A percentile compares a stretch with the other conserved stretches of the same genome.
These are phyloP conservation scores for Hyperopisus bebe DNA, from an alignment of 2,113 vertebrate genomes.

Conservation along the genomic window DNA sequence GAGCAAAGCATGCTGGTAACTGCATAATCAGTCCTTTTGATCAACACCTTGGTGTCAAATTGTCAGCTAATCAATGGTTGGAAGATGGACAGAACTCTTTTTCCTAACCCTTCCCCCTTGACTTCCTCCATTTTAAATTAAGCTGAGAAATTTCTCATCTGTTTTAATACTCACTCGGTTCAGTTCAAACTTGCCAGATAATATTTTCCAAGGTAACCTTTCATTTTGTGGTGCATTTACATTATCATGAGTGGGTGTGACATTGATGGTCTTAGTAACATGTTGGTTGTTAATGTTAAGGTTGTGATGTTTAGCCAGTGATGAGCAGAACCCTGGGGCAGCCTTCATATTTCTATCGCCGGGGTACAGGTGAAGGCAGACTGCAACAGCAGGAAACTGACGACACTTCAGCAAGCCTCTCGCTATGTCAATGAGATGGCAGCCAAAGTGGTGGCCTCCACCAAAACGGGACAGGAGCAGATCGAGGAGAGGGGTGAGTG, in stretches of 20 bases:
- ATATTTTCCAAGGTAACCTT: background rate
- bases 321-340: background rate
- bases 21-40: background rate
- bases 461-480: constrained; percentile 82
- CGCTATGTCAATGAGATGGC: constrained; percentile 87
- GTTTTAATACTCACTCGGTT: background rate
- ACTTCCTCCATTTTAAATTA: background rate
- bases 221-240: background rate
- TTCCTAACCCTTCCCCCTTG: background rate
- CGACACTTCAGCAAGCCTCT: constrained; percentile 82
- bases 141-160: background rate
- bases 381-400: constrained; percentile 72
- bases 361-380: constrained; percentile 80
- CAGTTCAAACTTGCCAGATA: background rate
- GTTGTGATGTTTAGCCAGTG: background rate
- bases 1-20: background rate
- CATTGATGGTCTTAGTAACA: background rate
- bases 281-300: background rate
- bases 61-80: background rate
- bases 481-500: constrained; percentile 78
- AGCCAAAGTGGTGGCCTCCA: constrained; percentile 85
- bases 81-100: background rate
- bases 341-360: background rate
- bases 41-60: background rate
- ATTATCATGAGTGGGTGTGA: background rate